Evolutionary conservation across 2,113 vertebrate species (phyloP), one percentile per base, ranked within the genome.

Genomic region (Cynocephalus volans): DNA sequence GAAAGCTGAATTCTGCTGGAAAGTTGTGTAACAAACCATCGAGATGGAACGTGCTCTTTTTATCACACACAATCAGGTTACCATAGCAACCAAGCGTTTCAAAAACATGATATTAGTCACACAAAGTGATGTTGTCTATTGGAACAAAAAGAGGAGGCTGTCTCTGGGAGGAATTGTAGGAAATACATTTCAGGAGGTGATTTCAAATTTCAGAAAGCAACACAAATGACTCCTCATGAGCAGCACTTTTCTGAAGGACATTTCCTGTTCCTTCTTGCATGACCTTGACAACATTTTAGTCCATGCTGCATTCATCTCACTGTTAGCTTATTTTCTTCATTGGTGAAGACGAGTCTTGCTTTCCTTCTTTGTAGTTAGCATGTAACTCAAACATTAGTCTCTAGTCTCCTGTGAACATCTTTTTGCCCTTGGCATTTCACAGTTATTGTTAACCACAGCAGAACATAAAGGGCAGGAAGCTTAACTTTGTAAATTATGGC

Each of bases 31-130:
- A 87, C 31, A 79, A 67, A 36, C 48, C 80, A 60, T 24, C 48
- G 58, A 94, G 91, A 95, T 10, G 80, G 87, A 21, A 62, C 1
- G 7, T 64, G 56, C 45, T 89, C 11, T 93, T 84, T 96, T 95
- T 60, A 96, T 60, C 77, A 60, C 50, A 73, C 5, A 3, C 90
- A 58, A 88, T 96, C 88, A 89, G 56, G 88, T 97, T 60, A 31
- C 89, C 73, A 69, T 80, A 91, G 83, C 91, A 97, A 97, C 94
- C 48, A 83, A 87, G 3, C 87, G 60, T 88, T 92, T 96, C 86
- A 72, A 95, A 96, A 97, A 87, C 93, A 86, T 62, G 50, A 21
- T 28, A 52, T 80, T 88, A 86, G 56, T 93, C 67, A 77, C 36
- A 90, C 41, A 90, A 93, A 83, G n/a, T 90, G 65, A 87, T 86